Evolutionary conservation across 2,797 vertebrate species (phyloP).

Genomic region (Nannoperca obscura): DNA sequence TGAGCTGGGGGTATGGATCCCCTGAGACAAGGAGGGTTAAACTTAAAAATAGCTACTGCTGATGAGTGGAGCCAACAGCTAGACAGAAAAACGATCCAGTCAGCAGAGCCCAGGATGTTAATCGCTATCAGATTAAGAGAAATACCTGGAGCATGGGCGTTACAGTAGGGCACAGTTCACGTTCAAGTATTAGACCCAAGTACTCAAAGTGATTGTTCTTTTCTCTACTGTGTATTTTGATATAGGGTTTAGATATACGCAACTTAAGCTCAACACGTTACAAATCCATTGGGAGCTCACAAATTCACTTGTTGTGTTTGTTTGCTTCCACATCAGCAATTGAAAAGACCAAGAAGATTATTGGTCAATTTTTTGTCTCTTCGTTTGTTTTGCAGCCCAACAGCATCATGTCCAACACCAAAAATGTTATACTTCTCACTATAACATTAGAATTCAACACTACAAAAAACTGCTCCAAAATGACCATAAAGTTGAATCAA

Average conservation of each 20-base stretch:
- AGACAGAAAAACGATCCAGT: conserved; percentile 68
- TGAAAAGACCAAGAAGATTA: not conserved
- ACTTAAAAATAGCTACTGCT: conserved; percentile 79
- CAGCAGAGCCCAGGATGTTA: conserved; percentile 74
- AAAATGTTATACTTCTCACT: not conserved
- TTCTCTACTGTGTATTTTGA: not conserved
- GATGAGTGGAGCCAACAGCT: conserved; percentile 71
- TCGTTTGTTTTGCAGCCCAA: not conserved
- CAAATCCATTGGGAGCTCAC: not conserved
- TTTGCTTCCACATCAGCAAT: not conserved
- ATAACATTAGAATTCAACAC: not conserved
- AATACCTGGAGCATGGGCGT: conserved; percentile 39
- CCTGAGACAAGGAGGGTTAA: conserved; percentile 63
- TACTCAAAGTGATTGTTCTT: conserved; percentile 27
- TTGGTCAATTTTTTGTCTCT: not conserved
- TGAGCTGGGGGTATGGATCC: conserved; percentile 54
- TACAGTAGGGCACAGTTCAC: conserved; percentile 32
- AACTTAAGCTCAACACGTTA: not conserved
- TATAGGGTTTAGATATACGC: not conserved
- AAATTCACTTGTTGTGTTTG: conserved; percentile 3
- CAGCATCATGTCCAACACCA: conserved; percentile 6
- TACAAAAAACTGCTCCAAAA: conserved; percentile 13
- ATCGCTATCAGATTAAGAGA: conserved; percentile 72
- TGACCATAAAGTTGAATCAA: not conserved
- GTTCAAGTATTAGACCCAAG: conserved; percentile 42